A percentile compares a stretch with the other conserved stretches of the same genome.
Evolutionary conservation across 2,113 vertebrate genomes (phyloP).

Genomic region (Dromas ardeola): DNA sequence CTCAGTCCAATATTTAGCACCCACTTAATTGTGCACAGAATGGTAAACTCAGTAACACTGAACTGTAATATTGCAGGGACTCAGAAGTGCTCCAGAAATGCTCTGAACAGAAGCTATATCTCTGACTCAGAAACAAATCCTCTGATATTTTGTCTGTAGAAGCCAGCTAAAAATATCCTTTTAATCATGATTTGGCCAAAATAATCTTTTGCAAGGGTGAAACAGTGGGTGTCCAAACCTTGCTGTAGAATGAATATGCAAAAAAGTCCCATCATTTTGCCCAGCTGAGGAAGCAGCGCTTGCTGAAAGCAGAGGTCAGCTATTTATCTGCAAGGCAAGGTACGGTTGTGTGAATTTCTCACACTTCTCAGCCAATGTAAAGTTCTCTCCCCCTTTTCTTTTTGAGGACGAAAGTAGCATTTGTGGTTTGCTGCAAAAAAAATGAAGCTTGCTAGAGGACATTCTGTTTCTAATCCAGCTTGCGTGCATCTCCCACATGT

Average conservation of each 20-base stretch:
- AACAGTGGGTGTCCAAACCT: not conserved
- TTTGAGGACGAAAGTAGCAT: not conserved
- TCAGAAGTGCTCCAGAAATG: not conserved
- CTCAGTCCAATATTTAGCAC: not conserved
- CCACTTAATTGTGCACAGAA: not conserved
- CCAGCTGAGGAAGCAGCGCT: not conserved
- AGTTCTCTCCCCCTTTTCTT: not conserved
- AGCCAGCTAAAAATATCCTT: conserved; percentile 32
- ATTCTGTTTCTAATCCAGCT: conserved; percentile 1
- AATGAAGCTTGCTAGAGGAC: not conserved
- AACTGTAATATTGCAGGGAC: not conserved
- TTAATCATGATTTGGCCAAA: conserved; percentile 30
- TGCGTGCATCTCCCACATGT: not conserved
- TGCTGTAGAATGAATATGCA: not conserved
- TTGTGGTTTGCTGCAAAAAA: not conserved
- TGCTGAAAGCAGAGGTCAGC: not conserved
- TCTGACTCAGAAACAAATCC: conserved; percentile 48
- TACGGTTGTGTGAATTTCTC: not conserved
- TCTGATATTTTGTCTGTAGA: conserved; percentile 28
- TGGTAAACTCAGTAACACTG: not conserved
- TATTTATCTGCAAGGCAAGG: not conserved
- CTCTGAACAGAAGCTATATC: not conserved
- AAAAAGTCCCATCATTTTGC: not conserved
- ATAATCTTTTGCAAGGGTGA: not conserved
- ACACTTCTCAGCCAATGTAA: not conserved